These are phyloP conservation scores for Rhamphomyia laevipes DNA, from an alignment of 2,888 invertebrate species.

Conservation along the genomic window DNA sequence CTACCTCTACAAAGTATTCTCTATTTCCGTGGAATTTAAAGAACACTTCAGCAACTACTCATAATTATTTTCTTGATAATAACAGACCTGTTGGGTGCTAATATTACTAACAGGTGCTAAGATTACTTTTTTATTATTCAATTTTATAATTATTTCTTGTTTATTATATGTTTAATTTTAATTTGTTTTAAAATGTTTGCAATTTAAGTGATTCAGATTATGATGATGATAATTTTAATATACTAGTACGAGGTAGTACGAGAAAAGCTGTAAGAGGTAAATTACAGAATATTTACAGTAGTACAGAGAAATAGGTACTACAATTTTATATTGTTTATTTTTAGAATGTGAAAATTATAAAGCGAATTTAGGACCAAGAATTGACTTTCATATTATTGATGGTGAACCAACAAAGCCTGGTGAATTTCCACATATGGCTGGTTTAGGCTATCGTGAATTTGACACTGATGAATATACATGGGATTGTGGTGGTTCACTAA, in stretches of 20 bases:
- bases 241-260: slow-evolving; percentile 3
- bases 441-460: slow-evolving; percentile 22
- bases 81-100: slow-evolving; percentile 3
- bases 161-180: not conserved
- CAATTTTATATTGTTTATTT: too few relatives aligned
- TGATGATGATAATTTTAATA: too few relatives aligned
- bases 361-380: too few relatives aligned
- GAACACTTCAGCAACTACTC: not conserved
- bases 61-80: not conserved
- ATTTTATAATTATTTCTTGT: not conserved
- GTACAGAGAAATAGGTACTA: too few relatives aligned
- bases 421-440: slow-evolving; percentile 32
- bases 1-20: not conserved
- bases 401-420: slow-evolving; percentile 23
- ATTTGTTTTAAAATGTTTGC: not conserved
- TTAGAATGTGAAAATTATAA: too few relatives aligned
- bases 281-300: too few relatives aligned
- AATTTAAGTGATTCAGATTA: too few relatives aligned
- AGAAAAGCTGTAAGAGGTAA: too few relatives aligned
- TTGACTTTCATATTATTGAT: slow-evolving; percentile 28
- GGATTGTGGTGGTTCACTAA: slow-evolving; percentile 29
- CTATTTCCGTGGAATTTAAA: not conserved
- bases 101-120: slow-evolving; percentile 13
- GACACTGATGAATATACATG: slow-evolving; percentile 14
- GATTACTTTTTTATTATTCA: slow-evolving; percentile 1